phyloP scores from a whole-genome alignment of 2,888 invertebrate genomes.

The Syrphus vitripennis region DNA sequence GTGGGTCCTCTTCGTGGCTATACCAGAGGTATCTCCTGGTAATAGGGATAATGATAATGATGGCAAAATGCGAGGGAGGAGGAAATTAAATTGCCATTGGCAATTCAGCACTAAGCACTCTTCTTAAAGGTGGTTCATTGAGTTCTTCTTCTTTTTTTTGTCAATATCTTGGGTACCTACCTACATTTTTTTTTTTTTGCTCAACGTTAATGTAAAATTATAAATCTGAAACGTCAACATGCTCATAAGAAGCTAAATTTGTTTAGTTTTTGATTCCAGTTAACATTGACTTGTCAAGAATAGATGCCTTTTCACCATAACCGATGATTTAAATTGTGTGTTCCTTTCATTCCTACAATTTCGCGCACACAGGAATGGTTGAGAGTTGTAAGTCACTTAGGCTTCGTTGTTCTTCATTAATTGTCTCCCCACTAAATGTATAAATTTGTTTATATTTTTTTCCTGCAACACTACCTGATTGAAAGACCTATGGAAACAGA shows the following conservation, averaged over 20 bases:
- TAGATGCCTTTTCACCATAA: too few species aligned
- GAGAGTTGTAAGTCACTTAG: too few species aligned
- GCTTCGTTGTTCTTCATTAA: too few species aligned
- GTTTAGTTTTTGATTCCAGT: too few species aligned
- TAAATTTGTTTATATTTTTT: too few species aligned
- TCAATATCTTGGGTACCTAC: too few species aligned
- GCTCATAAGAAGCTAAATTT: not conserved
- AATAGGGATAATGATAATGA: not conserved
- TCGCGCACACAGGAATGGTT: too few species aligned
- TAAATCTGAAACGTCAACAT: not conserved
- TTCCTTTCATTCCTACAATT: too few species aligned
- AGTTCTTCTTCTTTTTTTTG: not conserved
- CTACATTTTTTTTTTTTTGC: not conserved
- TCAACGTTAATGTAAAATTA: not conserved
- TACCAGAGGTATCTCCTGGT: not conserved
- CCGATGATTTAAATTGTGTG: too few species aligned
- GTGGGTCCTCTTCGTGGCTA: constrained; percentile 21
- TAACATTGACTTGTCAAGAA: not conserved
- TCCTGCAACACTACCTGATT: too few species aligned
- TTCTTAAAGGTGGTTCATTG: constrained; percentile 9
- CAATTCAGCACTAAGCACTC: constrained; percentile 22
- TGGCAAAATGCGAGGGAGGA: not conserved
- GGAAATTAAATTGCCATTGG: constrained; percentile 50
- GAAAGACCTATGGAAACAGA: too few species aligned
- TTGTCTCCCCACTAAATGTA: too few species aligned